Percentiles rank a stretch among this genome's conserved stretches.
Conservation (phyloP, 2,113 vertebrate species). For the Corydoras sp. region DNA sequence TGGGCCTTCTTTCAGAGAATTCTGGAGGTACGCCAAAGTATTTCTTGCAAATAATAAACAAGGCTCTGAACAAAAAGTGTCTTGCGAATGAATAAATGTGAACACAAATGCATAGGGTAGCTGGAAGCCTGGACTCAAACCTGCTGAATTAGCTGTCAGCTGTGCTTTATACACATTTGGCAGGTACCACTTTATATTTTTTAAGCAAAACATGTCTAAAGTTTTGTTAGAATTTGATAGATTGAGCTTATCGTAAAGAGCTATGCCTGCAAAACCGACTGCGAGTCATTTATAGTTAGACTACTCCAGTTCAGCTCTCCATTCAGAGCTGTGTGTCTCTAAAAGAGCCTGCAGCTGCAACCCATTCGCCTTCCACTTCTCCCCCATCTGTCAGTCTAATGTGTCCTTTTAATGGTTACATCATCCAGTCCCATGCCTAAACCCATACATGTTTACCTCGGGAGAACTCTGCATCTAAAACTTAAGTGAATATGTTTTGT, state of each 20-base stretch:
- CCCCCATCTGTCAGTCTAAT: conserved; percentile 21
- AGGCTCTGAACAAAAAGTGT: background rate
- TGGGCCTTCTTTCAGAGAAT: background rate
- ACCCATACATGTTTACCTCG: background rate
- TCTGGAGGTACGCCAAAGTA: background rate
- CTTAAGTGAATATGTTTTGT: conserved; percentile 5
- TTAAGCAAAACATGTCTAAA: background rate
- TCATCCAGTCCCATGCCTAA: conserved; percentile 11
- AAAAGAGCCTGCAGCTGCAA: conserved; percentile 26
- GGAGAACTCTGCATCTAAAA: conserved; percentile 3
- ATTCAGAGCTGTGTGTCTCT: conserved; percentile 3
- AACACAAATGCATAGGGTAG: background rate
- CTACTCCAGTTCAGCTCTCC: conserved; percentile 4
- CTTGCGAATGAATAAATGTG: background rate
- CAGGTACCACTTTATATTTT: background rate
- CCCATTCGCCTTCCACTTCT: conserved; percentile 12
- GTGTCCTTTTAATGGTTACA: conserved; percentile 11
- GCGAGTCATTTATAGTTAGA: conserved; percentile 1
- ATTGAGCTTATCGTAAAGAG: background rate
- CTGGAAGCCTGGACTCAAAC: background rate
- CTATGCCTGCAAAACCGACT: background rate
- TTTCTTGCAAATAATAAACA: background rate
- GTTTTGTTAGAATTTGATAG: background rate
- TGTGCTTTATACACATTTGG: background rate
- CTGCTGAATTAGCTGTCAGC: background rate